Conservation (phyloP, 1,140 invertebrate species). For the Eueides isabella region DNA sequence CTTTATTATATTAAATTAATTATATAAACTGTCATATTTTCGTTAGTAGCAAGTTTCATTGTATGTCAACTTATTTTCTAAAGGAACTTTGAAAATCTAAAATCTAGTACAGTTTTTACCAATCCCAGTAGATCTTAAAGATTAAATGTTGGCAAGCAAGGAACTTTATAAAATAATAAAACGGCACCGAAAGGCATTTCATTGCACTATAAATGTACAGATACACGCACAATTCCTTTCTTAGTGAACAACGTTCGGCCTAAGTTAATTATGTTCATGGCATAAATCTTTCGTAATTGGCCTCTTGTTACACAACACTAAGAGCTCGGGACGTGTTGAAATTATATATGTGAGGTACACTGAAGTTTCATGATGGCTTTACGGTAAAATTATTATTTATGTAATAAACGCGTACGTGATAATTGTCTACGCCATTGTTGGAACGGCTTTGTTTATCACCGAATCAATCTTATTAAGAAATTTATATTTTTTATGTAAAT, state of each 20-base stretch:
- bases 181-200: conserved; percentile 25
- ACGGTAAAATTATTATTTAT: conserved; percentile 65
- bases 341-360: conserved; percentile 78
- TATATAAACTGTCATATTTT: neutral
- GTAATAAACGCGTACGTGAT: conserved; percentile 55
- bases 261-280: conserved; percentile 80
- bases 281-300: conserved; percentile 82
- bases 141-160: neutral
- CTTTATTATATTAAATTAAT: conserved; percentile 23
- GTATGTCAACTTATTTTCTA: neutral
- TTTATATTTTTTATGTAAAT: neutral
- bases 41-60: neutral
- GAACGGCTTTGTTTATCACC: conserved; percentile 28
- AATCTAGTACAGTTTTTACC: neutral
- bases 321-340: conserved; percentile 77
- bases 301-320: conserved; percentile 79
- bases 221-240: conserved; percentile 64
- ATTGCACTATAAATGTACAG: conserved; percentile 45
- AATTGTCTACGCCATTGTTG: conserved; percentile 46
- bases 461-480: conserved; percentile 23
- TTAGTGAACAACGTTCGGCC: conserved; percentile 77
- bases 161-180: conserved; percentile 5
- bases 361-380: conserved; percentile 70
- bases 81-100: neutral
- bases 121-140: neutral